Conservation (phyloP, 2,113 vertebrate genomes). For the Ivindomyrus marchei region DNA sequence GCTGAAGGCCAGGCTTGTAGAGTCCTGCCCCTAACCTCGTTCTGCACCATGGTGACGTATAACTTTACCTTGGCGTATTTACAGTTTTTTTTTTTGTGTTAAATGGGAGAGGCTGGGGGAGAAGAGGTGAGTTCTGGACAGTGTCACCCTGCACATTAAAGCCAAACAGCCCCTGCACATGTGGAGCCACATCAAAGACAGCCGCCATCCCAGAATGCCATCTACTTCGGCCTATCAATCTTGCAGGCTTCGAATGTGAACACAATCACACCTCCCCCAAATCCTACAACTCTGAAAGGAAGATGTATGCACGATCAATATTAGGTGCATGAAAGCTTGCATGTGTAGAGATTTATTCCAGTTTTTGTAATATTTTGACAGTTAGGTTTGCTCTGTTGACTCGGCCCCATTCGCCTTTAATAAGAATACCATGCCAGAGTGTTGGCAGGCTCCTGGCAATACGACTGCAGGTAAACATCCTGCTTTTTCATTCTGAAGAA, state of each 20-base stretch:
- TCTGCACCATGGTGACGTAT: background rate
- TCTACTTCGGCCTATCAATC: background rate
- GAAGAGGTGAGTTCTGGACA: background rate
- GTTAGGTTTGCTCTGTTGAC: background rate
- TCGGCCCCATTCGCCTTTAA: background rate
- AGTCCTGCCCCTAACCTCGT: background rate
- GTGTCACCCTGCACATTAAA: constrained; percentile 1
- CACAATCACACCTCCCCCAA: background rate
- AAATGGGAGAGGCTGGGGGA: background rate
- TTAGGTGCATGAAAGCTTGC: background rate
- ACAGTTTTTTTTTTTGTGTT: constrained; percentile 2
- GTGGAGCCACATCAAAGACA: background rate
- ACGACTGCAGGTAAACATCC: background rate
- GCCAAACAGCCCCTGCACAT: background rate
- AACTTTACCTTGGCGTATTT: constrained; percentile 8
- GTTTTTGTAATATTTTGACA: background rate
- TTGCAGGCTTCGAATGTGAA: background rate
- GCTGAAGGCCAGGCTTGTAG: background rate
- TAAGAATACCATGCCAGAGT: background rate
- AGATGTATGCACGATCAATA: background rate
- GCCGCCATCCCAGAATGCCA: background rate
- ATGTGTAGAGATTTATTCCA: background rate
- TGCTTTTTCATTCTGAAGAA: background rate
- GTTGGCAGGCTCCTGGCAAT: background rate
- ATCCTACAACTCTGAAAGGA: background rate